These are phyloP conservation scores for Saturnia pavonia DNA, from an alignment of 2,888 invertebrate species.

Conservation along the genomic window DNA sequence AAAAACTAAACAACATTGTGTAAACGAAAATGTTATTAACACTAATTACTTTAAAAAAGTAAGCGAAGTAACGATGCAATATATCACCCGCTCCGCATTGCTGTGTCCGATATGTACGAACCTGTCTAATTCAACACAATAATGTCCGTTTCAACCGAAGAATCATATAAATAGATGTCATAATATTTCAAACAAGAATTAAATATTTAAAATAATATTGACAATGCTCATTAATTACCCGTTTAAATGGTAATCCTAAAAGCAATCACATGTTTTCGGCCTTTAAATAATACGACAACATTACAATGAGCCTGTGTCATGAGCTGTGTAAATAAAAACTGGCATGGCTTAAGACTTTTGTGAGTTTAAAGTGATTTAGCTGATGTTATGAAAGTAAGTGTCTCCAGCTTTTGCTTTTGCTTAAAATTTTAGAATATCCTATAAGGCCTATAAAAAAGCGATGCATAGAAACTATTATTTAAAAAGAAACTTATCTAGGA, in stretches of 20 bases:
- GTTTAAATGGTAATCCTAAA: slow-evolving; percentile 23
- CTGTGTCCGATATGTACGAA: background rate
- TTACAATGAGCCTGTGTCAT: background rate
- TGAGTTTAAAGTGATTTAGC: background rate
- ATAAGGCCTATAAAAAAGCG: background rate
- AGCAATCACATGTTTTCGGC: slow-evolving; percentile 25
- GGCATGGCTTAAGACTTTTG: background rate
- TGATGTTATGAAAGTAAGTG: background rate
- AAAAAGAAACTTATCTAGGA: too few species aligned
- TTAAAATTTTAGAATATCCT: background rate
- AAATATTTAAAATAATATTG: slow-evolving; percentile 18
- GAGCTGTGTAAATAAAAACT: background rate
- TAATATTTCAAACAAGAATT: slow-evolving; percentile 1
- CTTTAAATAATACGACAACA: background rate
- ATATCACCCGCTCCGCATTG: too few species aligned
- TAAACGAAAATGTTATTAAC: too few species aligned
- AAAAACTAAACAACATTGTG: too few species aligned
- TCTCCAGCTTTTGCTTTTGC: background rate
- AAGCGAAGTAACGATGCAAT: too few species aligned
- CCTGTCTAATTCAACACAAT: background rate
- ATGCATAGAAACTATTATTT: background rate
- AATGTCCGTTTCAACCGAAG: background rate
- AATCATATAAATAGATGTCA: slow-evolving; percentile 6
- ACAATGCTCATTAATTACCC: slow-evolving; percentile 35
- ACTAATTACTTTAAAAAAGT: too few species aligned